A percentile compares a stretch with the other conserved stretches of the same genome.
Conservation (phyloP, 2,888 invertebrate genomes). For the Cryptus viduatorius region DNA sequence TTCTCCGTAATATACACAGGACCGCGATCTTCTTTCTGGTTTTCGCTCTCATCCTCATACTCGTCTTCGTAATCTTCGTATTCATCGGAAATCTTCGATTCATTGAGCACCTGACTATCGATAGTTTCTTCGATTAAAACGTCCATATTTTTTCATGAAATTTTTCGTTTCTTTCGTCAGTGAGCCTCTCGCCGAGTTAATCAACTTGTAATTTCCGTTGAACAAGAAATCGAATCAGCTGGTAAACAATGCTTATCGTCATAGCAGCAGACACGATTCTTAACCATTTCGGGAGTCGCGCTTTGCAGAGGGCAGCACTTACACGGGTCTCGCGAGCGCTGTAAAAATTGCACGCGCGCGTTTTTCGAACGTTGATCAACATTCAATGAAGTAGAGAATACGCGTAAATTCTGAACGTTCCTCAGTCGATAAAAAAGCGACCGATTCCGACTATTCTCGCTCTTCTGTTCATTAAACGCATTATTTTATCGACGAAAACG, state of each 20-base stretch:
- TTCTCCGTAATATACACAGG: conserved; percentile 85
- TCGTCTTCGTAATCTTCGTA: conserved; percentile 42
- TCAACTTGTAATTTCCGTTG: conserved; percentile 12
- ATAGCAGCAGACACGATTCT: conserved; percentile 68
- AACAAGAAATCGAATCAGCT: conserved; percentile 8
- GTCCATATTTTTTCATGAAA: conserved; percentile 32
- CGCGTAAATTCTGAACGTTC: background rate
- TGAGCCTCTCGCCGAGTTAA: background rate
- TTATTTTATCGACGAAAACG: background rate
- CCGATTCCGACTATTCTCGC: background rate
- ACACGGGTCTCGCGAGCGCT: background rate
- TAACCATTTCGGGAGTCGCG: conserved; percentile 1
- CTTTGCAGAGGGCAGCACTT: conserved; percentile 50
- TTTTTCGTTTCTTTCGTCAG: background rate
- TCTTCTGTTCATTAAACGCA: background rate
- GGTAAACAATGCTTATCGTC: conserved; percentile 68
- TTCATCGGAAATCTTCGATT: conserved; percentile 35
- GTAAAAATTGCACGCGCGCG: background rate
- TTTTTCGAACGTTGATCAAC: background rate
- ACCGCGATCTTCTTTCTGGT: conserved; percentile 69
- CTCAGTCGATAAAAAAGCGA: conserved; percentile 10
- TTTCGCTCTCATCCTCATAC: conserved; percentile 52
- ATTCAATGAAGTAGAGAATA: background rate
- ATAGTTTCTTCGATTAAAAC: conserved; percentile 42
- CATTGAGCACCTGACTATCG: conserved; percentile 10